These are phyloP conservation scores for Sinhomidia bicolor DNA, from an alignment of 2,888 invertebrate genomes.

Conservation along the genomic window DNA sequence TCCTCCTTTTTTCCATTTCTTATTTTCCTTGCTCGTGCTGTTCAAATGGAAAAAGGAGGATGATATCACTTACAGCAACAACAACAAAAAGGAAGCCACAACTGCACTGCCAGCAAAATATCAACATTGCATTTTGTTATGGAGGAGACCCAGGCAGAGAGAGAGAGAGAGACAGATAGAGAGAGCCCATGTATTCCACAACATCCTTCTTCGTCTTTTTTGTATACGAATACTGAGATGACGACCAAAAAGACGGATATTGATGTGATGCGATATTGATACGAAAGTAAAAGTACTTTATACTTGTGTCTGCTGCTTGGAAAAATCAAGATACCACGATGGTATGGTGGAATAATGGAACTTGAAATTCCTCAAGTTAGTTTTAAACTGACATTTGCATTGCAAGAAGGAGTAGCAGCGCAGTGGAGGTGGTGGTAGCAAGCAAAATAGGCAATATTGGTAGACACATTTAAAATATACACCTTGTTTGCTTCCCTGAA, in stretches of 20 bases:
- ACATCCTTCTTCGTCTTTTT: no score
- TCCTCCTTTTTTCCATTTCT: no score
- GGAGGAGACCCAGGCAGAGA: not conserved
- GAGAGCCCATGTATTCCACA: not conserved
- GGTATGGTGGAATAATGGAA: not conserved
- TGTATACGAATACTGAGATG: not conserved
- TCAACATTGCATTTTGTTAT: not conserved
- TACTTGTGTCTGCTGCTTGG: not conserved
- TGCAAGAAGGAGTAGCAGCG: no score
- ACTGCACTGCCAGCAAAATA: not conserved
- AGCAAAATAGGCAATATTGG: no score
- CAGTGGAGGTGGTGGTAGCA: no score
- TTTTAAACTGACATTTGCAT: not conserved
- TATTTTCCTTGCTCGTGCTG: not conserved
- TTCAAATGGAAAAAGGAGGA: slow-evolving; percentile 44
- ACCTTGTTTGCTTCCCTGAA: no score
- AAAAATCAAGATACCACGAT: not conserved
- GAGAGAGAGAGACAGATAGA: not conserved
- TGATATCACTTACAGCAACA: slow-evolving; percentile 36
- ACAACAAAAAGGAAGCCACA: not conserved
- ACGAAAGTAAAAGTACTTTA: slow-evolving; percentile 11
- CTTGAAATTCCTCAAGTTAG: slow-evolving; percentile 20
- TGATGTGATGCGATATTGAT: slow-evolving; percentile 37
- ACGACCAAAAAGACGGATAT: slow-evolving; percentile 11
- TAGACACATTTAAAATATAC: no score